These are phyloP conservation scores for Stichopus horrens DNA, from an alignment of 53 echinoderm and acorn worm genomes.

Conservation along the genomic window DNA sequence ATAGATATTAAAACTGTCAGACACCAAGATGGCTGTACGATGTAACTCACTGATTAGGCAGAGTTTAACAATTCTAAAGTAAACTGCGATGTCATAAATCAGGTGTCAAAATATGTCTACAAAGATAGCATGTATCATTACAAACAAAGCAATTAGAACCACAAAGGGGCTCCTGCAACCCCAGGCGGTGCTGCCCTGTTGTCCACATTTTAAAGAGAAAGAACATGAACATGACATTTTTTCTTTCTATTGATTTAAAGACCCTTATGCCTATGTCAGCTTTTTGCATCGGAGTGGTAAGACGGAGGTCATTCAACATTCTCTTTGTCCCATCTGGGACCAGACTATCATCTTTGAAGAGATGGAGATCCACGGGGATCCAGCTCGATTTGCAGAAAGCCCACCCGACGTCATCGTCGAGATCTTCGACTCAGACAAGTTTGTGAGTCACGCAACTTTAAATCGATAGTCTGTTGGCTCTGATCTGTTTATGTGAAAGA, in stretches of 20 bases:
- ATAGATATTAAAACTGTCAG: no score
- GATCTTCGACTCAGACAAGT: conserved; percentile 58
- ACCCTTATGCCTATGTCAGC: conserved; percentile 62
- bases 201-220: no score
- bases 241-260: neutral
- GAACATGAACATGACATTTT: no score
- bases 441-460: conserved; percentile 36
- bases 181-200: no score
- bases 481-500: neutral
- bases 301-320: conserved; percentile 53
- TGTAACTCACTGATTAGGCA: no score
- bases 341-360: conserved; percentile 64
- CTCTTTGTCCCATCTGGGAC: conserved; percentile 61
- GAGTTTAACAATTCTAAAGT: no score
- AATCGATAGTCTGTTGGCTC: neutral
- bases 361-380: conserved; percentile 53
- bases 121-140: no score
- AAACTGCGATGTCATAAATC: no score
- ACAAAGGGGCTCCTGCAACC: no score
- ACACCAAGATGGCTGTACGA: no score
- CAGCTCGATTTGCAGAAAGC: conserved; percentile 35
- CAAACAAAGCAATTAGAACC: no score
- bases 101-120: no score
- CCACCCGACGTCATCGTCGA: conserved; percentile 63
- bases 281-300: conserved; percentile 58